Evolutionary conservation across 2,113 vertebrate genomes (phyloP), one percentile per base, ranked within the genome.

Genomic region (Cynocephalus volans): DNA sequence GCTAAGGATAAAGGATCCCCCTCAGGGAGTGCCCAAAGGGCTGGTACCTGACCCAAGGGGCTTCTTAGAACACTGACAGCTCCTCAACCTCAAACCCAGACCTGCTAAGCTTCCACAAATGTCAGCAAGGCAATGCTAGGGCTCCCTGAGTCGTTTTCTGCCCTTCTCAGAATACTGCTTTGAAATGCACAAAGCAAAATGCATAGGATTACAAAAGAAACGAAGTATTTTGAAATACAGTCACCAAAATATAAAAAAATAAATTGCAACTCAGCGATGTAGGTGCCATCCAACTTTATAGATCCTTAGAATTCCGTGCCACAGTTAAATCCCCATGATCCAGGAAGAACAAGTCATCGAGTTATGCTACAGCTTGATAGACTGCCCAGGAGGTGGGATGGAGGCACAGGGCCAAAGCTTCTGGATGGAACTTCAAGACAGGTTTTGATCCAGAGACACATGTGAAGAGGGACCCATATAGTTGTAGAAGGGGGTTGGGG

Each of bases 331-430:
- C 17, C 33, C 72, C 79, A 52, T 81, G 88, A 95, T 67, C 58
- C 75, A 94, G 62, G 70, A 94, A 80, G 54, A 88, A 24, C 69
- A 90, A 41, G 48, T 75, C 75, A 97, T 50, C 33, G 56, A 86
- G 36, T 82, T 19, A 62, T 9, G 5, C 79, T 11, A 41, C 31
- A 31, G 70, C 24, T 45, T 18, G 50, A 81, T 41, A 52, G 41
- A n/a, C 50, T 26, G 31, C 41, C 70, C 21, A 13, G 33, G 41
- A 65, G 31, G 10, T 11, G 1, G 52, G 87, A 41, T 4, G 23
- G 85, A 33, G 14, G 70, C 65, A 2, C 0, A 6, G 75, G 50
- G 18, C 62, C 48, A 67, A 33, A 85, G 11, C 56, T 82, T 85
- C 91, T 72, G 56, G 70, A 60, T 77, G 36, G 90, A 81, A 86